Evolutionary conservation across 2,113 vertebrate species (phyloP), one percentile per base, ranked within the genome.

Genomic region (Coracopsis vasa): DNA sequence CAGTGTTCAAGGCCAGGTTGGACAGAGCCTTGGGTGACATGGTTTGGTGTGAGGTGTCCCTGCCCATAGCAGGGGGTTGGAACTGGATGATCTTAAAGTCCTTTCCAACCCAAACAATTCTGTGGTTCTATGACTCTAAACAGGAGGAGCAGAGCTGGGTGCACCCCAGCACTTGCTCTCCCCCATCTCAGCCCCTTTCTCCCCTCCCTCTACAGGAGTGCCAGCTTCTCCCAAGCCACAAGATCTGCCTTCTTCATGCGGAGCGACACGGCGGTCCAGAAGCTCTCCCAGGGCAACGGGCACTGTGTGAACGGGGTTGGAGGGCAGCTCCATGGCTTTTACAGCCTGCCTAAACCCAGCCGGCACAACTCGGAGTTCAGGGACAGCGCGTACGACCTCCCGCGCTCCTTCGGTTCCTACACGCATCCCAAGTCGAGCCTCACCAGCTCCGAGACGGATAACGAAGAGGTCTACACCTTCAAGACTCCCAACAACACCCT

Each of bases 211-310:
- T 39, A 11, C 90, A 99, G 99, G 97, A 99, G 99, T 29, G 99
- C 99, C 97, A 99, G 99, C 97, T 99, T 99, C 97, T 99, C 99
- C 47, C 99, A 99, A 97, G 98, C 98, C 74, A 98, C 99, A 0
- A 98, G 99, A 65, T 98, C 98, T 35, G 98, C 98, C 17, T 98
- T 99, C 87, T 98, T 99, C 90, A 96, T 98, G 97, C 98, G 98
- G 65, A 99, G 99, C 0, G 99, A 99, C 97, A 98, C 98, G 0
- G 98, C 99, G 0, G 98, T 98, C 20, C 99, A 99, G 97, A 99
- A 99, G 79, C 97, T 99, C n/a, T 98, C 99, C 4, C 99, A 99
- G 72, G 99, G 99, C 70, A 98, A 99, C 0, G 98, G 99, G 19
- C 99, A 99, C 95, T 99, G 99, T 41, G 4, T 99, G 61, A 99